Base-by-base conservation (phyloP, 2,113 vertebrate species). In the Greenwoodochromis staneri region DNA sequence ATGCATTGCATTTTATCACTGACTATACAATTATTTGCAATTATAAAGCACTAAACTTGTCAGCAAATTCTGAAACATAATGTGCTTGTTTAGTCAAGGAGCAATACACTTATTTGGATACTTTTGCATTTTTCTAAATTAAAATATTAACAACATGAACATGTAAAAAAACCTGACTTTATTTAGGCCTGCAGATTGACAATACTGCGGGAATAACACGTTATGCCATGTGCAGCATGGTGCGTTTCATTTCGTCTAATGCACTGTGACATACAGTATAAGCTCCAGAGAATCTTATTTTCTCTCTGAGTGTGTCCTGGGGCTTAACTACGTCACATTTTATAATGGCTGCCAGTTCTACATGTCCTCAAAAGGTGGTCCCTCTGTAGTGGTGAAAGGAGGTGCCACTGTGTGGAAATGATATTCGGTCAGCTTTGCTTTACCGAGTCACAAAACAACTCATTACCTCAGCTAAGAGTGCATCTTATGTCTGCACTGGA, bases 311-410 rank as follows among this genome's bases (percentile, higher is more conserved):
- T 66, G 63, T 93, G 71, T 93, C 90, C 91, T 45, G 63, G 27
- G 89, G 94, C 88, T 84, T 87, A 86, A 87, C 80, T 85, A 84
- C 55, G 82, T 94, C 93, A 94, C 88, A 88, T 91, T 95, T 92
- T 84, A 87, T 95, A 95, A 96, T 95, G 95, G 93, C 94, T 96
- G 94, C 93, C 94, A 94, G 90, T 95, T 94, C 81, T 89, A 36
- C 90, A 76, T 88, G 92, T 94, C 89, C 94, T 92, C 82, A 21
- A 78, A 87, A 73, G 86, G 85, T 94, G 86, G 90, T 91, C 94
- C 85, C 81, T 88, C 83, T 88, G 92, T 82, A 81, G 86, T 85
- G 81, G 83, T 9, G 16, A 90, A 89, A 88, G 81, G 63, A 92
- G 87, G 89, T 85, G 85, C 78, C 71, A 91, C 89, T 90, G 91